Evolutionary conservation across 2,797 vertebrate species (phyloP).

Genomic region (Diplodus puntazzo): DNA sequence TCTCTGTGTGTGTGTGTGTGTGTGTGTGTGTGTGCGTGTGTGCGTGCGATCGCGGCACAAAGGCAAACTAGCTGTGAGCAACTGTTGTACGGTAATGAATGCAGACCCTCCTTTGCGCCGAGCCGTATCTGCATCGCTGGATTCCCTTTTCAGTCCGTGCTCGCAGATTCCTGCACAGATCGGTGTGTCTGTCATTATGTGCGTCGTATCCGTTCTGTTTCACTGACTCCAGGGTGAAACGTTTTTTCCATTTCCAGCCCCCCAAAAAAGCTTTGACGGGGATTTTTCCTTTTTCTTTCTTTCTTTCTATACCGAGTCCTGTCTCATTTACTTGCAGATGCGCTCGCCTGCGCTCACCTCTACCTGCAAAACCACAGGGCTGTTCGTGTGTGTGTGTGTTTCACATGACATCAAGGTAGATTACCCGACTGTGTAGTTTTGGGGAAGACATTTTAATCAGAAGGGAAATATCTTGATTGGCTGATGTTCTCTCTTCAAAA

Average conservation of each 20-base stretch:
- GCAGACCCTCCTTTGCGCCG: slow-evolving; percentile 67
- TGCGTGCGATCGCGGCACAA: slow-evolving; percentile 73
- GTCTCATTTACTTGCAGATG: slow-evolving; percentile 69
- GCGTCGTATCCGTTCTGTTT: slow-evolving; percentile 52
- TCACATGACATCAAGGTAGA: slow-evolving; percentile 5
- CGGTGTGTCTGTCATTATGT: slow-evolving; percentile 63
- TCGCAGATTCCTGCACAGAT: slow-evolving; percentile 67
- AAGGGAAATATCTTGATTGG: too few species aligned
- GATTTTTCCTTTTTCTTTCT: slow-evolving; percentile 39
- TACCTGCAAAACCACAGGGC: slow-evolving; percentile 34
- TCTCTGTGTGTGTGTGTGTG: slow-evolving; percentile 36
- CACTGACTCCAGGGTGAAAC: slow-evolving; percentile 50
- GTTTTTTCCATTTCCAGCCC: slow-evolving; percentile 18
- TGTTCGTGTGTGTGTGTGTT: slow-evolving; percentile 34
- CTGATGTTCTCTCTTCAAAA: too few species aligned
- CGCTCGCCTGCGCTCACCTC: slow-evolving; percentile 61
- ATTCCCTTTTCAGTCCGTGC: slow-evolving; percentile 35
- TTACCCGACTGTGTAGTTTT: too few species aligned
- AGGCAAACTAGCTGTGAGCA: slow-evolving; percentile 77
- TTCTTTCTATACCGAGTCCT: slow-evolving; percentile 26
- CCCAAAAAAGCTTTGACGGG: slow-evolving; percentile 35
- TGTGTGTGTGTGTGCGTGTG: slow-evolving; percentile 45
- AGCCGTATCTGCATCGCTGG: slow-evolving; percentile 65
- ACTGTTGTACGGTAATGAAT: slow-evolving; percentile 75
- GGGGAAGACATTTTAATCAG: too few species aligned